Conservation (phyloP, 1,140 invertebrate genomes). For the Goniozus legneri region DNA sequence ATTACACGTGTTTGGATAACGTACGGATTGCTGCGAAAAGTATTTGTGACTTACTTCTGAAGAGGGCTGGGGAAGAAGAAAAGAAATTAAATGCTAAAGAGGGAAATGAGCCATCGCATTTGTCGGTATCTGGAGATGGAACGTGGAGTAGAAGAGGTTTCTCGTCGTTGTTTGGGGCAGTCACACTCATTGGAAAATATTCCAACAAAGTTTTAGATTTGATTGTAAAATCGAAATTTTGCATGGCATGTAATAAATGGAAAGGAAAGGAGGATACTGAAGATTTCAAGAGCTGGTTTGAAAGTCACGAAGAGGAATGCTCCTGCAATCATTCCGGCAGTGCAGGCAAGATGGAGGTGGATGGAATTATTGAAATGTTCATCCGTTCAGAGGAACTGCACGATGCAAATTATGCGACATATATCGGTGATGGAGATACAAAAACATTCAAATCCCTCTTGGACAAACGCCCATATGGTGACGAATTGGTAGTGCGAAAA, state of each 20-base stretch:
- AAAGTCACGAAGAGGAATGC: neutral
- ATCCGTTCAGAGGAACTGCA: neutral
- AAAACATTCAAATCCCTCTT: neutral
- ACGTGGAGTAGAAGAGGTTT: constrained; percentile 18
- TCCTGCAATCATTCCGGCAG: neutral
- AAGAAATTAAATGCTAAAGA: neutral
- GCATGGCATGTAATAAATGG: constrained; percentile 8
- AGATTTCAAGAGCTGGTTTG: neutral
- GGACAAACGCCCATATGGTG: neutral
- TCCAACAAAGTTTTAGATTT: constrained; percentile 19
- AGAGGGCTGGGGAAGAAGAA: neutral
- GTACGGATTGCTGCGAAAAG: neutral
- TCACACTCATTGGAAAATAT: constrained; percentile 17
- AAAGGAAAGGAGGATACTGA: neutral
- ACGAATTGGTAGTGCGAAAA: neutral
- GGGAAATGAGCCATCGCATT: neutral
- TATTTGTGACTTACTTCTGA: neutral
- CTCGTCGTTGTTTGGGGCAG: constrained; percentile 19
- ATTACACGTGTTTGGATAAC: neutral
- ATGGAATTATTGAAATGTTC: constrained; percentile 8
- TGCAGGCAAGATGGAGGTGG: constrained; percentile 9
- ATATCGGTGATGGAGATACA: constrained; percentile 5
- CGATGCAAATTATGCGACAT: neutral
- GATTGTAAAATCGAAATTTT: constrained; percentile 14
- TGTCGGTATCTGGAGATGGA: neutral